Base-by-base conservation (phyloP, 2,888 invertebrate genomes). In the Periphyllus acericola region DNA sequence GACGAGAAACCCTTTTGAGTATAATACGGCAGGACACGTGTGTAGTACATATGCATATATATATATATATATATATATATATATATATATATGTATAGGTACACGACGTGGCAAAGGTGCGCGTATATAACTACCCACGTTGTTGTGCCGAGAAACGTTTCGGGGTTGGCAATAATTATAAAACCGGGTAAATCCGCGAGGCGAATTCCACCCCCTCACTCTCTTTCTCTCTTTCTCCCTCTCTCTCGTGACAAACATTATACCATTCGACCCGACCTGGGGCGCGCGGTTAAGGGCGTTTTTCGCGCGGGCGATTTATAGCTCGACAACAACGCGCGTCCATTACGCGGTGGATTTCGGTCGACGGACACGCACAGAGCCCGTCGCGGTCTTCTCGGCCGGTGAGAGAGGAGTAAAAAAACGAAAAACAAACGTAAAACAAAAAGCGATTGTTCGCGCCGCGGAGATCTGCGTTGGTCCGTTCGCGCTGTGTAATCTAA, bases 201-300 rank as follows among this genome's bases (percentile, higher is more conserved):
- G 68, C n/a, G 68, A 68, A 68, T 68, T 68, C 68, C 68, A 29
- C 68, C n/a, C n/a, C n/a, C n/a, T n/a, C n/a, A n/a, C n/a, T n/a
- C n/a, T n/a, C n/a, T n/a, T n/a, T n/a, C n/a, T n/a, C n/a, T n/a
- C n/a, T n/a, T n/a, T n/a, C n/a, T n/a, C n/a, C n/a, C n/a, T n/a
- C n/a, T n/a, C n/a, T n/a, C n/a, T n/a, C 68, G 68, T 29, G 68
- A 68, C 68, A 68, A 68, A 68, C 68, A 29, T 68, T 68, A 68
- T n/a, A n/a, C n/a, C n/a, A n/a, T 68, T 68, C 68, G 68, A 29
- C 68, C 29, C 29, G 29, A 29, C 68, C 68, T 25, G 60, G 11
- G 0, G 68, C 0, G 68, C 29, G n/a, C n/a, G 68, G 68, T 11
- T 11, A 68, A 11, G 68, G 68, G 68, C n/a, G n/a, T n/a, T 68